phyloP scores from a whole-genome alignment of 2,113 vertebrate species.

The Origma solitaria region DNA sequence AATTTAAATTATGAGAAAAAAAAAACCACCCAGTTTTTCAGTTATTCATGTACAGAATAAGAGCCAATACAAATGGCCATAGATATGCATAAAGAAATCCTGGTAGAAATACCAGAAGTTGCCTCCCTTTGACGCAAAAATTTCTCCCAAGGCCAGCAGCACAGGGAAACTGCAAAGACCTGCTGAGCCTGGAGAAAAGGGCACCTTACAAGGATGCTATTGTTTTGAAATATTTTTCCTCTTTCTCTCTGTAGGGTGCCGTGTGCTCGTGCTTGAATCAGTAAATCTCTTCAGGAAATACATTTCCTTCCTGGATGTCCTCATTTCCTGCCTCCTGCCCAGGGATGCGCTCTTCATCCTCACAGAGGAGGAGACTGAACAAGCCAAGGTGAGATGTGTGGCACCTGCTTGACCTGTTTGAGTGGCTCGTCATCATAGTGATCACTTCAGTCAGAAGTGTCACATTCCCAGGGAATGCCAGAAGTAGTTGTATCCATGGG shows the following conservation, averaged over 20 bases:
- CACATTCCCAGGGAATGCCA: not conserved
- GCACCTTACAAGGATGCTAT: not conserved
- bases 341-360: conserved; percentile 73
- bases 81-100: not conserved
- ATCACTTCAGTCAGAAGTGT: not conserved
- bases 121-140: not conserved
- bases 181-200: not conserved
- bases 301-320: conserved; percentile 84
- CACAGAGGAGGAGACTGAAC: conserved; percentile 71
- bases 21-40: not conserved
- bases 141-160: not conserved
- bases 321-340: conserved; percentile 77
- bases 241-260: conserved; percentile 72
- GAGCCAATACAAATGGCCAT: not conserved
- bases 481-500: not conserved
- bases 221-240: not conserved
- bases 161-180: not conserved
- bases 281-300: conserved; percentile 88
- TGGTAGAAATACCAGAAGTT: not conserved
- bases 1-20: not conserved
- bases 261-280: conserved; percentile 78
- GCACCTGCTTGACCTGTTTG: not conserved
- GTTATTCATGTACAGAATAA: not conserved
- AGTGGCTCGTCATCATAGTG: not conserved
- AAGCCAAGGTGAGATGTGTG: conserved; percentile 79